Conservation (phyloP, 2,113 vertebrate genomes). For the Epinephelus moara region DNA sequence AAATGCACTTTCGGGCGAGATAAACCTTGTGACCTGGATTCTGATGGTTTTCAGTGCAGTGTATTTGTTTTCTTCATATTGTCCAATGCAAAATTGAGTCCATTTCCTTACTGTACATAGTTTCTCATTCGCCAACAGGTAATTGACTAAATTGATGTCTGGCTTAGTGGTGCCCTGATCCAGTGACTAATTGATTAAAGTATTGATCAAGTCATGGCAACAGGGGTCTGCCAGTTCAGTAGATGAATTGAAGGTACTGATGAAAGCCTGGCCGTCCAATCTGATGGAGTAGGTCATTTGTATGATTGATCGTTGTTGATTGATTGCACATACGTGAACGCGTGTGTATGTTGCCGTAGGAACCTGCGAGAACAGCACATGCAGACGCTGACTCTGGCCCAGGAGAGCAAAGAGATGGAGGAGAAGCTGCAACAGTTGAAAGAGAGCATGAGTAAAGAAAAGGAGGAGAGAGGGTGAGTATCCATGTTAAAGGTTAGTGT, state of each 20-base stretch:
- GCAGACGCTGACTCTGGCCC: conserved; percentile 87
- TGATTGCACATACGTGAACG: conserved; percentile 56
- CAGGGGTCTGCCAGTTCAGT: conserved; percentile 47
- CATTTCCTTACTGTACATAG: conserved; percentile 11
- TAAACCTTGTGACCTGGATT: conserved; percentile 33
- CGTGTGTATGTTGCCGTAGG: conserved; percentile 78
- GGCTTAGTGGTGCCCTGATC: conserved; percentile 51
- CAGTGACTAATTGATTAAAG: conserved; percentile 74
- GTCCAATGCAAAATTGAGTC: conserved; percentile 25
- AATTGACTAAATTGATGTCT: conserved; percentile 71
- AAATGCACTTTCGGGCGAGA: conserved; percentile 35
- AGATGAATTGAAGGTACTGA: conserved; percentile 70
- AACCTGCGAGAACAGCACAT: conserved; percentile 85
- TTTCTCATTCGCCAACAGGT: conserved; percentile 68
- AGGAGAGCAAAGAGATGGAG: conserved; percentile 89
- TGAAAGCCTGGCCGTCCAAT: conserved; percentile 50
- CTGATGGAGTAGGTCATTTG: conserved; percentile 65
- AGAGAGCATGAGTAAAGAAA: conserved; percentile 87
- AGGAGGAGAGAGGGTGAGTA: conserved; percentile 90
- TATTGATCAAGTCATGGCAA: conserved; percentile 67
- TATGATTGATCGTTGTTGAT: conserved; percentile 70
- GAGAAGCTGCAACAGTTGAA: conserved; percentile 87
- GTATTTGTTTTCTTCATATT: conserved; percentile 24
- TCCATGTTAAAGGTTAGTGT: conserved; percentile 10
- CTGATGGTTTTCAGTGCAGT: conserved; percentile 15